These are phyloP conservation scores for Larimichthys polyactis DNA, from an alignment of 2,113 vertebrate genomes.

Conservation along the genomic window DNA sequence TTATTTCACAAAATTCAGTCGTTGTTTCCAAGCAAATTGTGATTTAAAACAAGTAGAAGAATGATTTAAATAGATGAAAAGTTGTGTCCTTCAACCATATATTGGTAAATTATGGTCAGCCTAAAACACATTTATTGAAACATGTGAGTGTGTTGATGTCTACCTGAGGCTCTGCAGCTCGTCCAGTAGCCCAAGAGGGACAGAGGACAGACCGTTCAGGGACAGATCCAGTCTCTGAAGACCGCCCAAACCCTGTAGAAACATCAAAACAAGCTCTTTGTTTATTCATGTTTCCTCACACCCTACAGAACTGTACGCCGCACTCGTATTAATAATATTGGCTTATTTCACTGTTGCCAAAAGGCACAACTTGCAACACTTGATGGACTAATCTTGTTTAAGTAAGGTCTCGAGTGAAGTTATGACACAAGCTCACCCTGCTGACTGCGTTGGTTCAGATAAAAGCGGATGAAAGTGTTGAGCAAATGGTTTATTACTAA, in stretches of 20 bases:
- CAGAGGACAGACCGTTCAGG: slow-evolving; percentile 91
- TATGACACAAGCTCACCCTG: slow-evolving; percentile 35
- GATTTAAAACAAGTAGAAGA: no score
- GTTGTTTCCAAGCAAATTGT: background rate
- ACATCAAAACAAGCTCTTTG: slow-evolving; percentile 25
- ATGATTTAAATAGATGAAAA: no score
- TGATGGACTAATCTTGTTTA: slow-evolving; percentile 15
- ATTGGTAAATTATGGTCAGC: no score
- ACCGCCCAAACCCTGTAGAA: slow-evolving; percentile 79
- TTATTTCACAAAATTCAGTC: background rate
- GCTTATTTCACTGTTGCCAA: slow-evolving; percentile 9
- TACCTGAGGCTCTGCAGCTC: slow-evolving; percentile 89
- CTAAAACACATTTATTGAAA: background rate
- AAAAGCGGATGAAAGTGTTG: slow-evolving; percentile 48
- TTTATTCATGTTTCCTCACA: background rate
- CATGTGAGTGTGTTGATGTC: background rate
- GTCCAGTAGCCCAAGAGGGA: slow-evolving; percentile 92
- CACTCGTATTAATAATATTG: background rate
- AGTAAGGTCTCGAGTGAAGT: slow-evolving; percentile 33
- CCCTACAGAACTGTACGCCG: no score
- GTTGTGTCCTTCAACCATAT: no score
- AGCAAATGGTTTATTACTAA: slow-evolving; percentile 56
- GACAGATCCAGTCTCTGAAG: slow-evolving; percentile 94
- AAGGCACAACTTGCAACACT: background rate
- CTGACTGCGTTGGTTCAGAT: slow-evolving; percentile 29